Evolutionary conservation across 2,113 vertebrate genomes (phyloP), one percentile per base, ranked within the genome.

Genomic region (Isichthys henryi): DNA sequence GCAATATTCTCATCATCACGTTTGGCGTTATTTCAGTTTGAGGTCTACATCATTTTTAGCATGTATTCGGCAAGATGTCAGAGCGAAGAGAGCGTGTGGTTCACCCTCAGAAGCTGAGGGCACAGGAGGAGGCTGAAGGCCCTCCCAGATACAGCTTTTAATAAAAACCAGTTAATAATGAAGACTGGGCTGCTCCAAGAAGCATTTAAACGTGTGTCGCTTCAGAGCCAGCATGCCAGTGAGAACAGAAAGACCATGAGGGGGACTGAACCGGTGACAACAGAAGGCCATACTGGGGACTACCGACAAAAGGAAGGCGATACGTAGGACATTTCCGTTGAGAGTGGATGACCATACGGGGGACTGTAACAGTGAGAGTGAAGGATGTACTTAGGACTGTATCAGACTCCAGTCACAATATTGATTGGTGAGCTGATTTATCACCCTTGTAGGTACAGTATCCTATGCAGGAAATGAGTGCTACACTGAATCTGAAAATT

Each of bases 1-100:
- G n/a, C 48, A 31, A 53, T 53, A 52, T 48, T 53, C 27, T 87
- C 85, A 53, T 87, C 50, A 87, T 53, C n/a, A 31, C 50, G 31
- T 31, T 48, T 86, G 85, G n/a, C 27, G 1, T 15, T 7, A 52
- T 53, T 66, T 88, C 45, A 45, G 53, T 66, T 70, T 45, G 46
- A 45, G 88, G 43, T 74, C 31, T 77, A 48, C n/a, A 88, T 88
- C 31, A 50, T 88, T 48, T 66, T 88, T 56, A 88, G 46, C 62
- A 77, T 27, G 77, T 77, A 45, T 50, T 88, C 11, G n/a, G 43
- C 88, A 88, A 77, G 58, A 77, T 49, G 88, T 46, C 88, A 70
- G 15, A 77, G 88, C 8, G 27, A 27, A 77, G 39, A 23, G 43
- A 35, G 48, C 39, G 39, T 9, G 31, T 13, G 50, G 85, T 49